Evolutionary conservation across 2,888 invertebrate genomes (phyloP).

Genomic region (Acanthosepion pharaonis): DNA sequence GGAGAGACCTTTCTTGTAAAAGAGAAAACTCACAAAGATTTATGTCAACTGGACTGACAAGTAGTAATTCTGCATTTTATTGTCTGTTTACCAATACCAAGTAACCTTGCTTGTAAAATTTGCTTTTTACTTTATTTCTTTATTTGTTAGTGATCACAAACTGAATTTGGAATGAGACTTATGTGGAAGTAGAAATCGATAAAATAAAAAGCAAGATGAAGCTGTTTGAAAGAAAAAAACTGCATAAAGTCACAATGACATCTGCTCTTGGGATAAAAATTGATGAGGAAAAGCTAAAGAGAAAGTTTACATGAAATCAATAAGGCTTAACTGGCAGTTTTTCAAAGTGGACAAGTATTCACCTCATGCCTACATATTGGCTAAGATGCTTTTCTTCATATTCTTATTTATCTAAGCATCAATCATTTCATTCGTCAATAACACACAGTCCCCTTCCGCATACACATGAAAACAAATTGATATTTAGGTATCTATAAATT

Average conservation of each 20-base stretch:
- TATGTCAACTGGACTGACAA: no score
- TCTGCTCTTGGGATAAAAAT: not conserved
- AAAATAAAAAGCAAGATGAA: not conserved
- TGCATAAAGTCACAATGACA: not conserved
- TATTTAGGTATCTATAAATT: no score
- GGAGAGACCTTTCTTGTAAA: no score
- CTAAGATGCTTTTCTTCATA: not conserved
- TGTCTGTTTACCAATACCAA: no score
- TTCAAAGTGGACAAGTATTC: not conserved
- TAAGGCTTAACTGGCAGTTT: not conserved
- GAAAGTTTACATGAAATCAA: not conserved
- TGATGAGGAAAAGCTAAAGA: not conserved
- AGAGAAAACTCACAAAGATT: no score
- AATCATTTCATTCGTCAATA: not conserved
- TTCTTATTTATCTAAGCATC: not conserved
- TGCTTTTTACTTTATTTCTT: no score
- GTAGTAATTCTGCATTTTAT: no score
- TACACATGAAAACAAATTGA: no score
- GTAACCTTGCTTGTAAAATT: no score
- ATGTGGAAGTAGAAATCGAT: not conserved
- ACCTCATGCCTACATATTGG: not conserved
- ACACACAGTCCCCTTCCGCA: no score
- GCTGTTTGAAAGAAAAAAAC: not conserved
- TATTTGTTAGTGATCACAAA: not conserved
- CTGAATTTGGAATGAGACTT: not conserved